phyloP scores from a whole-genome alignment of 2,113 vertebrate genomes.

The Sterrhoptilus dennistouni region DNA sequence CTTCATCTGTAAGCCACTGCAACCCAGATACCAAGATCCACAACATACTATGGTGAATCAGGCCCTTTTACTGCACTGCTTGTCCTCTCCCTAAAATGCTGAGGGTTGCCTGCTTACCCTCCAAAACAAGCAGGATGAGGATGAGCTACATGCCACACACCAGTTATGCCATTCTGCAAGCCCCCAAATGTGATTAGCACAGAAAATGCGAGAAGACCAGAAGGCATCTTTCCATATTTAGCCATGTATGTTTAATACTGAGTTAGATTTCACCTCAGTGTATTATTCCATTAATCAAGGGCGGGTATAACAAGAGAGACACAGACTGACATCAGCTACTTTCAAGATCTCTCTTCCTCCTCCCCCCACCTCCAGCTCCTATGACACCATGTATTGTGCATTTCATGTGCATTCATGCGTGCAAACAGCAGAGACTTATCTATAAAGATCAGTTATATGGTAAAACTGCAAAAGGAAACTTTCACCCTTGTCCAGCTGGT shows the following conservation, averaged over 20 bases:
- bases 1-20: neutral
- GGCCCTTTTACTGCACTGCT: neutral
- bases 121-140: neutral
- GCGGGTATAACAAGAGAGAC: neutral
- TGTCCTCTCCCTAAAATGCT: neutral
- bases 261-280: slow-evolving; percentile 36
- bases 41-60: neutral
- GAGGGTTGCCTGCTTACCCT: neutral
- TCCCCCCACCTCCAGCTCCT: neutral
- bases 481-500: slow-evolving; percentile 40
- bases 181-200: slow-evolving; percentile 27
- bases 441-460: neutral
- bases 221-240: slow-evolving; percentile 43
- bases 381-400: neutral
- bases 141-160: neutral
- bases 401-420: neutral
- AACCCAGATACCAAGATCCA: neutral
- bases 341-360: slow-evolving; percentile 41
- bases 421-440: slow-evolving; percentile 15
- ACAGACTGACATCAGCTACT: slow-evolving; percentile 28
- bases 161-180: neutral
- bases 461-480: slow-evolving; percentile 46
- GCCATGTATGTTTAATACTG: neutral
- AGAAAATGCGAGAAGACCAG: slow-evolving; percentile 53
- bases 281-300: neutral